Base-by-base conservation (phyloP, 92 coral and sea anemone species). In the Zoanthus sociatus region DNA sequence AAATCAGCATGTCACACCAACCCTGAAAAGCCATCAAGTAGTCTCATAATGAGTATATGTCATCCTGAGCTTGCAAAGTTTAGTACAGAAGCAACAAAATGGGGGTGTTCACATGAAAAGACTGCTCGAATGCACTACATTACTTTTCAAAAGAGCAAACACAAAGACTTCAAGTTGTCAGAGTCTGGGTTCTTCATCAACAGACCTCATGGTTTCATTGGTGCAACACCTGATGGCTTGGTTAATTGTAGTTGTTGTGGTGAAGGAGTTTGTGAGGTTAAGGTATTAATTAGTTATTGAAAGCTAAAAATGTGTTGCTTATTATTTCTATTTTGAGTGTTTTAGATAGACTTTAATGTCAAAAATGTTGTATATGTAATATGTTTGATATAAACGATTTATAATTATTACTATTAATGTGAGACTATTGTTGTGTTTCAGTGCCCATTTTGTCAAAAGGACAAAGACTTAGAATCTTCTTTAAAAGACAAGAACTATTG, bases 361-460 rank as follows among this genome's bases (percentile, higher is more conserved):
- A 9, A 73, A 73, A 73, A 73, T 73, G 42, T 9, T 73, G 77
- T 37, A 73, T 11, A 73, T 73, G 77, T 73, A 73, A 73, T 73
- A 44, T 37, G 42, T 73, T 16, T 73, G 51, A 20, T 73, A 15
- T 0, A 73, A 42, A 11, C 15, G 54, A 26, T 69, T 26, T 73
- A 42, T 37, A 72, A 67, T 20, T 66, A 5, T 66, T 68, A 68
- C 44, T 73, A 73, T 73, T 73, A 73, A 73, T 73, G 44, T 73
- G 78, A 73, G 78, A 56, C 78, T 56, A 42, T 47, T 73, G 78
- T 70, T 33, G 42, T 66, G 73, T 64, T 82, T 82, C 71, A 79
- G 91, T 88, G 91, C 82, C 91, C 91, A 67, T 88, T 88, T 83
- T 88, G 87, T 83, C 79, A 68, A 58, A 88, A 61, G 79, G 68